These are phyloP conservation scores for Ahaetulla prasina DNA, from an alignment of 2,113 vertebrate genomes.

Conservation along the genomic window DNA sequence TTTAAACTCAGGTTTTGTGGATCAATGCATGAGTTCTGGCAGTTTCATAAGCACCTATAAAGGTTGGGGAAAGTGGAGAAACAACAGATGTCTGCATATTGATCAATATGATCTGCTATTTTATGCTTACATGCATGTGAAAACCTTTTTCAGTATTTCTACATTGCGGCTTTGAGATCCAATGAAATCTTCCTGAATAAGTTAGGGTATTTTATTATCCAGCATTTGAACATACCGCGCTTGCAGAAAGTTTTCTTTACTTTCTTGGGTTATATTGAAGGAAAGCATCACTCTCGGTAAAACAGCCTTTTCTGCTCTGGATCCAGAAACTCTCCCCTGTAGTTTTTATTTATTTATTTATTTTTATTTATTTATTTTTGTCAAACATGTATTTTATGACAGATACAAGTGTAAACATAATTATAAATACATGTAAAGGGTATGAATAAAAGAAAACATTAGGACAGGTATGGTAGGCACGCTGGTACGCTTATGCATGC, in stretches of 20 bases:
- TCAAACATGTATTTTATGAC: too few relatives aligned
- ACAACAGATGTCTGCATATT: not conserved
- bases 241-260: not conserved
- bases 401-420: too few relatives aligned
- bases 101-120: not conserved
- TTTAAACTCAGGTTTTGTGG: too few relatives aligned
- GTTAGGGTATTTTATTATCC: not conserved
- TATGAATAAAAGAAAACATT: too few relatives aligned
- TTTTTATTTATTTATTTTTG: too few relatives aligned
- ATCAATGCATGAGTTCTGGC: too few relatives aligned
- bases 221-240: not conserved
- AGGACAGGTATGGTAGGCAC: too few relatives aligned
- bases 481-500: too few relatives aligned
- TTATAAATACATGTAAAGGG: too few relatives aligned
- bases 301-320: not conserved
- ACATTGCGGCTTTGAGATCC: not conserved
- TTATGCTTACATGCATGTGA: fast-evolving
- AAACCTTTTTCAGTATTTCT: not conserved
- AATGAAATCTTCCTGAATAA: not conserved
- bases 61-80: too few relatives aligned
- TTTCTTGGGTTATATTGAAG: not conserved
- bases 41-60: too few relatives aligned
- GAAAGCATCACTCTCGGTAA: not conserved
- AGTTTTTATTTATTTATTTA: too few relatives aligned
- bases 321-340: not conserved